Percentiles rank a stretch among this genome's conserved stretches.
Evolutionary conservation across 2,113 vertebrate genomes (phyloP).

Genomic region (Salvelinus sp.): DNA sequence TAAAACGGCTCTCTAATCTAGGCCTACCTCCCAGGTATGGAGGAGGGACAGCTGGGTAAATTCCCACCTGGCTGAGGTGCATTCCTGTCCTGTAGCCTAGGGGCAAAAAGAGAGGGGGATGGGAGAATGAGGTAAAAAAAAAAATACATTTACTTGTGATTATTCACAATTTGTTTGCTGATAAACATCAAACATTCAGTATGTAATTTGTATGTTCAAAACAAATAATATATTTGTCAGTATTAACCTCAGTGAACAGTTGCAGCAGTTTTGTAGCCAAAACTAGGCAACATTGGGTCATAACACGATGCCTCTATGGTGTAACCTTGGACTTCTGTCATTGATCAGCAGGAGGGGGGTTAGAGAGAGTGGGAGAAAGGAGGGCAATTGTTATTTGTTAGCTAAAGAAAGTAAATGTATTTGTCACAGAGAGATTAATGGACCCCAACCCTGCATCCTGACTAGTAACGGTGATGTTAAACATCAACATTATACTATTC

Average conservation of each 20-base stretch:
- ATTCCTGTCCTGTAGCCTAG: conserved; percentile 49
- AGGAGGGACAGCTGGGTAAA: conserved; percentile 5
- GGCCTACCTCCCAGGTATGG: neutral
- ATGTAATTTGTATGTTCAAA: neutral
- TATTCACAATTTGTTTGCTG: neutral
- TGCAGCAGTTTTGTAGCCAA: neutral
- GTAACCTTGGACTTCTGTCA: neutral
- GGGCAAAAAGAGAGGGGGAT: conserved; percentile 28
- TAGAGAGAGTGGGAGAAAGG: neutral
- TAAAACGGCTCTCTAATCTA: neutral
- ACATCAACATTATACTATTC: neutral
- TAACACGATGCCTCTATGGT: neutral
- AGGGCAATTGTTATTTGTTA: neutral
- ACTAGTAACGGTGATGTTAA: neutral
- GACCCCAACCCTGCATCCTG: neutral
- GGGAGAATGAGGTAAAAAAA: neutral
- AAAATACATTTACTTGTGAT: too few species aligned
- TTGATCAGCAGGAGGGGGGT: neutral
- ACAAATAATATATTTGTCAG: neutral
- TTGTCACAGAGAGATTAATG: neutral
- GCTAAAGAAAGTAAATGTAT: neutral
- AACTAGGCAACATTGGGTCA: neutral
- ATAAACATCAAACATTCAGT: neutral
- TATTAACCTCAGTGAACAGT: neutral
- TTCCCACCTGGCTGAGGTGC: conserved; percentile 33